phyloP scores from a whole-genome alignment of 2,888 invertebrate genomes.

The Brenthis daphne region DNA sequence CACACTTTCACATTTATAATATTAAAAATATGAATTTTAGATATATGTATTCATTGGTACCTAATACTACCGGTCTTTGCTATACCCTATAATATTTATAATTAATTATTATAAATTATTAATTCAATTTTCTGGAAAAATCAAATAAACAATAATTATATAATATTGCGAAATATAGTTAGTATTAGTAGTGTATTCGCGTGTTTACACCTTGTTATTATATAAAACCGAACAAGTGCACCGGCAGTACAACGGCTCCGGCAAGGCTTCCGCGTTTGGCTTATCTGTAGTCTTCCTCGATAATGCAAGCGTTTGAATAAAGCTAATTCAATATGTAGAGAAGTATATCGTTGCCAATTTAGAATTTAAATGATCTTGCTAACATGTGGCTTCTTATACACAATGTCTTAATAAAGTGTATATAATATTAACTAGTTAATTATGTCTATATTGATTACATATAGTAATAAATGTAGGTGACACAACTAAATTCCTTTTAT shows the following conservation, averaged over 20 bases:
- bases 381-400: neutral
- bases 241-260: constrained; percentile 11
- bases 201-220: constrained; percentile 18
- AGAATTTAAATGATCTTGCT: constrained; percentile 7
- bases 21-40: no score
- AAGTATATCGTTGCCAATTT: constrained; percentile 3
- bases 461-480: no score
- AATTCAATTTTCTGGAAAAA: neutral
- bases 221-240: constrained; percentile 32
- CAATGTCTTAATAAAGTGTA: neutral
- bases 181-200: constrained; percentile 3
- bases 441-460: no score
- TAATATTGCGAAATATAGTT: neutral
- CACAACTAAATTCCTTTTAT: no score
- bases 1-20: no score
- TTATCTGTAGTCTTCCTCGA: constrained; percentile 23
- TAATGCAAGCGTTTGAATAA: constrained; percentile 4
- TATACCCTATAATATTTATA: no score
- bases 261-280: constrained; percentile 30
- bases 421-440: no score
- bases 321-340: constrained; percentile 6
- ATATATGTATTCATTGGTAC: no score
- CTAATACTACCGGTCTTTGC: no score
- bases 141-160: neutral
- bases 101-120: no score